These are phyloP conservation scores for Myripristis jacobus DNA, from an alignment of 2,797 vertebrate genomes.

Conservation along the genomic window DNA sequence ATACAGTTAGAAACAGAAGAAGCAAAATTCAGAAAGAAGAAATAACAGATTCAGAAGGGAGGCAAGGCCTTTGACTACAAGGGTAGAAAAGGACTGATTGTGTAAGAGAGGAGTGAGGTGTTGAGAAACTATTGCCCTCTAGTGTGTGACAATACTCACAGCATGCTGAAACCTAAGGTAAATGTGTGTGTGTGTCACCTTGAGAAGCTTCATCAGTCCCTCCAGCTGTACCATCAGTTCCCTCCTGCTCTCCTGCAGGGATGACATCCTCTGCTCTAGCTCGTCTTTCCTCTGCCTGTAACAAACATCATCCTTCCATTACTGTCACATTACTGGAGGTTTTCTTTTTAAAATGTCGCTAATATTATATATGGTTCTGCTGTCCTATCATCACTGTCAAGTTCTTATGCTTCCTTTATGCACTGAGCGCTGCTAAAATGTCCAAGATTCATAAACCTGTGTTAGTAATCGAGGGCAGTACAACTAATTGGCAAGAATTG, in stretches of 20 bases:
- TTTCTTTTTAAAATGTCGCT: too few relatives aligned
- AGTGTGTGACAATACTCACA: constrained; percentile 36
- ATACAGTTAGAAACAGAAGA: constrained; percentile 36
- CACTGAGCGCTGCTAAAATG: too few relatives aligned
- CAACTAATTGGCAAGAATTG: too few relatives aligned
- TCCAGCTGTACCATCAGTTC: constrained; percentile 98
- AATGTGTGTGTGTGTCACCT: constrained; percentile 81
- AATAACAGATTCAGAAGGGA: constrained; percentile 30
- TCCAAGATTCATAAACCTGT: too few relatives aligned
- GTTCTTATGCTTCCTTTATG: too few relatives aligned
- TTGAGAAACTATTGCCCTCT: constrained; percentile 58
- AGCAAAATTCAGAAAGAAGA: constrained; percentile 30
- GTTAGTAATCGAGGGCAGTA: too few relatives aligned
- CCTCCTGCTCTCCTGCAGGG: constrained; percentile 93
- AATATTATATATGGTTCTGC: too few relatives aligned
- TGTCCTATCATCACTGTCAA: too few relatives aligned
- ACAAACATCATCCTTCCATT: constrained; percentile 29
- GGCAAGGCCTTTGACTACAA: neutral
- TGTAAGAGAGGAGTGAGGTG: constrained; percentile 8
- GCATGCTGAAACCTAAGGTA: constrained; percentile 19
- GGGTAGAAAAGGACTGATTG: neutral
- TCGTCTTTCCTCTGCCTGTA: constrained; percentile 95
- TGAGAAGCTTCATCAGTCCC: constrained; percentile 96
- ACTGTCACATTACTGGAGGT: constrained; percentile 29
- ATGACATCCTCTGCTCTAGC: constrained; percentile 95